A percentile compares a stretch with the other conserved stretches of the same genome.
These are phyloP conservation scores for Phalacrocorax aristotelis DNA, from an alignment of 2,113 vertebrate species.

Conservation along the genomic window DNA sequence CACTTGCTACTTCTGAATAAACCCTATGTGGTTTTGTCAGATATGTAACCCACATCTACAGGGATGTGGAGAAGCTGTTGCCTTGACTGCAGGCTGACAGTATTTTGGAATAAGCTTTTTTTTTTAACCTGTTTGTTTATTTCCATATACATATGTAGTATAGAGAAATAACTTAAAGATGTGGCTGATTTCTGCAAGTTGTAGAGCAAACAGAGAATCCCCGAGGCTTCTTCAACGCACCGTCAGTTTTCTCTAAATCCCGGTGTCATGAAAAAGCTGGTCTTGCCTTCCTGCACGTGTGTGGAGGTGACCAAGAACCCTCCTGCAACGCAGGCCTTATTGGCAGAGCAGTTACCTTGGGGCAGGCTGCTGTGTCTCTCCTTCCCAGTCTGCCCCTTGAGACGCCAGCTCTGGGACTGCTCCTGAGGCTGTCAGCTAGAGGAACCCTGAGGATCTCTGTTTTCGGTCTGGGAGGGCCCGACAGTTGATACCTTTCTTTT, in stretches of 20 bases:
- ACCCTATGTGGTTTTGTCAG: not conserved
- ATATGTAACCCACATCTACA: not conserved
- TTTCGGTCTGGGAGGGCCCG: not conserved
- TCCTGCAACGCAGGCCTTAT: not conserved
- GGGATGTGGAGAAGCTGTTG: not conserved
- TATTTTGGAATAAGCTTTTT: not conserved
- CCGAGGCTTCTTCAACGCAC: not conserved
- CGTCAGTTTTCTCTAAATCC: not conserved
- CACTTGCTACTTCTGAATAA: not conserved
- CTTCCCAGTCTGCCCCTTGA: not conserved
- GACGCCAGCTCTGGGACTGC: not conserved
- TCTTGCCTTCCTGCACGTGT: not conserved
- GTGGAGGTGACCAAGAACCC: not conserved
- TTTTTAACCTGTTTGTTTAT: not conserved
- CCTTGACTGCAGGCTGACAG: not conserved
- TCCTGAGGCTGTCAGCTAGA: not conserved
- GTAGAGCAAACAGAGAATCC: not conserved
- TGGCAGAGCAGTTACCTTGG: not conserved
- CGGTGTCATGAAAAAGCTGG: not conserved
- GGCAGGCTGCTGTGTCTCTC: not conserved
- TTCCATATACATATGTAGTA: not conserved
- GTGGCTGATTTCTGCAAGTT: not conserved
- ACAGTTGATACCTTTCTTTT: not conserved
- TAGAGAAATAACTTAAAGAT: not conserved
- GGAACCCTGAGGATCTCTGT: not conserved